Percentiles rank a stretch among this genome's conserved stretches.
phyloP scores from a whole-genome alignment of 2,797 vertebrate genomes.

The Oophaga sylvatica region DNA sequence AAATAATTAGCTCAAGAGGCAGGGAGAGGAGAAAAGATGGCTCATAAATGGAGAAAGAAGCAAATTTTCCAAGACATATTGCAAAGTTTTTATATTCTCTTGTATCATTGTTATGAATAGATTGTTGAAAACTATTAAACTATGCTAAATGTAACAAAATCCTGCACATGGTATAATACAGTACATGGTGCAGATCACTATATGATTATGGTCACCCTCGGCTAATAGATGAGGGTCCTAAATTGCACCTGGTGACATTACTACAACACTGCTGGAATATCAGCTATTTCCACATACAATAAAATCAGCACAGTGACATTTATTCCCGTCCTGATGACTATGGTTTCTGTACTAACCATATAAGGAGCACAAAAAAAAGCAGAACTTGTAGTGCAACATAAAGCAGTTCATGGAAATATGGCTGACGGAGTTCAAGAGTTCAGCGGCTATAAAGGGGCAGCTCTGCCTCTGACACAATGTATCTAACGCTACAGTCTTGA shows the following conservation, averaged over 20 bases:
- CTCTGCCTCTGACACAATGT: neutral
- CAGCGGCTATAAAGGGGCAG: neutral
- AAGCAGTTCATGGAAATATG: neutral
- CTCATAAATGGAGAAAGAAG: no score
- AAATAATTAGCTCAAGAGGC: no score
- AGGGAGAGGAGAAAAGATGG: no score
- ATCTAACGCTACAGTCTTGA: neutral
- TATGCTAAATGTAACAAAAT: neutral
- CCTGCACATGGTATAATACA: neutral
- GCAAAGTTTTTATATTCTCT: no score
- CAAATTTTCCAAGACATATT: no score
- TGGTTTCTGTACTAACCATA: neutral
- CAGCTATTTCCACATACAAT: neutral
- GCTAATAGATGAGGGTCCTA: neutral
- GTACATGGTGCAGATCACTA: neutral
- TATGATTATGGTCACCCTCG: neutral
- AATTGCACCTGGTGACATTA: neutral
- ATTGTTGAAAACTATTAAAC: no score
- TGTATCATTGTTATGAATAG: no score
- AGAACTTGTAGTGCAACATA: neutral
- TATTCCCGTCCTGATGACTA: neutral
- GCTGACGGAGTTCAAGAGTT: neutral
- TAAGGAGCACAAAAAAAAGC: neutral
- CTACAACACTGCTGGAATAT: neutral
- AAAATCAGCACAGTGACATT: neutral